These are phyloP conservation scores for Takifugu ocellatus DNA, from an alignment of 2,797 vertebrate species.

Conservation along the genomic window DNA sequence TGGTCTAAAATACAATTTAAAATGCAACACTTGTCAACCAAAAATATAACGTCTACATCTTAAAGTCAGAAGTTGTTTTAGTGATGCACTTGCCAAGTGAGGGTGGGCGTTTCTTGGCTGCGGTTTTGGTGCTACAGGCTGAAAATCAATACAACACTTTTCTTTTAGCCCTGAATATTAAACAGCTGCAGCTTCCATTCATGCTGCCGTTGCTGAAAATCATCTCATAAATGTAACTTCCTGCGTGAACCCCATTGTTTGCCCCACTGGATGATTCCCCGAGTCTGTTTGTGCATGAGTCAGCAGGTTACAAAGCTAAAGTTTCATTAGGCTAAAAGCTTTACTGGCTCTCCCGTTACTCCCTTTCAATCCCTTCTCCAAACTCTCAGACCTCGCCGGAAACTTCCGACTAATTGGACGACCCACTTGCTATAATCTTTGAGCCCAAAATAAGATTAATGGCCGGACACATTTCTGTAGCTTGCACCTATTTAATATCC, in stretches of 20 bases:
- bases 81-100: conserved; percentile 26
- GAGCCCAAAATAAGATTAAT: conserved; percentile 76
- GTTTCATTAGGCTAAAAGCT: conserved; percentile 90
- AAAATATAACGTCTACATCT: conserved; percentile 33
- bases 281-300: conserved; percentile 54
- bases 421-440: conserved; percentile 60
- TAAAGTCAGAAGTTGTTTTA: conserved; percentile 27
- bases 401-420: conserved; percentile 72
- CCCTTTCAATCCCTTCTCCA: conserved; percentile 72
- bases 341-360: conserved; percentile 73
- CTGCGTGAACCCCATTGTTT: conserved; percentile 42
- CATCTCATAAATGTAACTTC: background rate
- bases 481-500: conserved; percentile 51
- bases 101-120: conserved; percentile 56
- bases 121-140: conserved; percentile 19
- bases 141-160: conserved; percentile 34
- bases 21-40: conserved; percentile 7
- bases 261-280: conserved; percentile 35
- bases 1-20: conserved; percentile 28
- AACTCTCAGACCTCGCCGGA: conserved; percentile 54
- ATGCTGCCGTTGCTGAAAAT: conserved; percentile 20
- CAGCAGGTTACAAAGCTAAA: conserved; percentile 73
- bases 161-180: conserved; percentile 16
- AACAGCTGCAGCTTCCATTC: conserved; percentile 25
- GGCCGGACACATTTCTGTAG: conserved; percentile 61